Percentiles rank a stretch among this genome's conserved stretches.
Conservation (phyloP, 2,888 invertebrate genomes). For the Polymixis lichenea region DNA sequence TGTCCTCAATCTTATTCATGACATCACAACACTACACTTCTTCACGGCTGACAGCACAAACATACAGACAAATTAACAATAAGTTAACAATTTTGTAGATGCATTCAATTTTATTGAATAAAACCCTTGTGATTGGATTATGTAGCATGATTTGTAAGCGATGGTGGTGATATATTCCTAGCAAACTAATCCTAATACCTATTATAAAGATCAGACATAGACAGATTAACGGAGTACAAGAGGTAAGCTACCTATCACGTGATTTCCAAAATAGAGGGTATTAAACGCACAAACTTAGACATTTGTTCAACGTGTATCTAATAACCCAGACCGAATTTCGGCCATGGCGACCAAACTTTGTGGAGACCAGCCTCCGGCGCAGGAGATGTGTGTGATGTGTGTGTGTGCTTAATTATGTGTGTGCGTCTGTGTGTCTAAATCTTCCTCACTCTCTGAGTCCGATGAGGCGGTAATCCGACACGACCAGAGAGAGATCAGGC, state of each 20-base stretch:
- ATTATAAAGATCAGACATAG: neutral
- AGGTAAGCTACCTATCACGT: neutral
- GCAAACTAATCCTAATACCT: neutral
- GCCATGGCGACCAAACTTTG: too few species aligned
- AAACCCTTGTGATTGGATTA: neutral
- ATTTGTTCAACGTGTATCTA: neutral
- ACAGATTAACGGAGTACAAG: neutral
- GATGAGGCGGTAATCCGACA: too few species aligned
- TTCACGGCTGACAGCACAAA: slow-evolving; percentile 29
- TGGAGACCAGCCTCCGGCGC: too few species aligned
- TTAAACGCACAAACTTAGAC: too few species aligned
- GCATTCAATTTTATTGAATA: slow-evolving; percentile 4
- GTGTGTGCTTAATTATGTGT: too few species aligned
- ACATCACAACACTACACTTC: slow-evolving; percentile 5
- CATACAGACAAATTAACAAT: slow-evolving; percentile 28
- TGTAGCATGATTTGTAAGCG: neutral
- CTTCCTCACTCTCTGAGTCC: too few species aligned
- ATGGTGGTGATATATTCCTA: neutral
- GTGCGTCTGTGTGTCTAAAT: too few species aligned
- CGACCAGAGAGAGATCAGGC: too few species aligned
- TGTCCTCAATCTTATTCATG: slow-evolving; percentile 3
- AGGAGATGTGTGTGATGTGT: too few species aligned
- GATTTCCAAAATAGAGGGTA: neutral
- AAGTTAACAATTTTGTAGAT: slow-evolving; percentile 11
- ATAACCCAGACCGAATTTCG: neutral